Evolutionary conservation across 2,113 vertebrate species (phyloP).

Genomic region (Rissa tridactyla): DNA sequence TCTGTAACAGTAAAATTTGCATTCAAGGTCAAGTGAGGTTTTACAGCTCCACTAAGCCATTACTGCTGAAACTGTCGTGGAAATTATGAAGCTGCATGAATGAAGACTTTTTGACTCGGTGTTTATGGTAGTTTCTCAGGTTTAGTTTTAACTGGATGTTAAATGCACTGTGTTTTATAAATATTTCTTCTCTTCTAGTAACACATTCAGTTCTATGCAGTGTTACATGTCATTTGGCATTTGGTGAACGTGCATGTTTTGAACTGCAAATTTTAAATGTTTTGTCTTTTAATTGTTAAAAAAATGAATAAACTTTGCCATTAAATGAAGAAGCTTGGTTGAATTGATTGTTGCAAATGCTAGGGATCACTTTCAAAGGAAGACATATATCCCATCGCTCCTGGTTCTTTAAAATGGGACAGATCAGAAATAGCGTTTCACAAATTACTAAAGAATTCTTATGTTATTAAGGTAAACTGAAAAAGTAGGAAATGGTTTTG

Average conservation of each 20-base stretch:
- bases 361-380: neutral
- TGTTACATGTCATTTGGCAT: constrained; percentile 78
- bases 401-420: neutral
- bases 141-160: constrained; percentile 79
- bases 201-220: constrained; percentile 70
- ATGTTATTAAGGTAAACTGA: neutral
- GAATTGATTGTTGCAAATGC: constrained; percentile 12
- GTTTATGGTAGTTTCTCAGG: constrained; percentile 85
- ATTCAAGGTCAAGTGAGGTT: constrained; percentile 54
- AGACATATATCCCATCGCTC: neutral
- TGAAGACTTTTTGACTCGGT: constrained; percentile 79
- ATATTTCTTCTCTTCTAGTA: constrained; percentile 76
- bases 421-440: neutral
- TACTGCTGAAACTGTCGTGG: constrained; percentile 79
- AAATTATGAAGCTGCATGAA: constrained; percentile 87
- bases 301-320: constrained; percentile 77
- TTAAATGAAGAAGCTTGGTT: constrained; percentile 52
- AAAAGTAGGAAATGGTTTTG: neutral
- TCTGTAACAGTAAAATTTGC: constrained; percentile 59
- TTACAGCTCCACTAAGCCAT: constrained; percentile 75
- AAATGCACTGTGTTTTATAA: constrained; percentile 84
- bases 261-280: constrained; percentile 93
- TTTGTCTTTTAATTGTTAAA: constrained; percentile 89
- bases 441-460: neutral
- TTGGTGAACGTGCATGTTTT: constrained; percentile 97